Conservation (phyloP, 2,888 invertebrate species). For the Galerucella nymphaeae region DNA sequence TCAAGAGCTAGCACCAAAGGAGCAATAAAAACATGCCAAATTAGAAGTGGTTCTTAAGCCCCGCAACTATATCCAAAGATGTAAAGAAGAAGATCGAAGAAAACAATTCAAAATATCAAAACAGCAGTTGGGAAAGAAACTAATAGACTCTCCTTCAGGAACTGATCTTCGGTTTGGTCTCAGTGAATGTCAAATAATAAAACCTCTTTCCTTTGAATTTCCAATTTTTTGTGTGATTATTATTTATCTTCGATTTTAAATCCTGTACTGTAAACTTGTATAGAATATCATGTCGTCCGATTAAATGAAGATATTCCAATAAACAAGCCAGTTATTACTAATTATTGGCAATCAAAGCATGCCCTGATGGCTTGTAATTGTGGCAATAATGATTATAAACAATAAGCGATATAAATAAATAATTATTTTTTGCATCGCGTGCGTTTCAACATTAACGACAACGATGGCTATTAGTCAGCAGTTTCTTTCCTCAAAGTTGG, state of each 20-base stretch:
- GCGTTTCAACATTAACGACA: conserved; percentile 39
- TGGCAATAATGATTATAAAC: conserved; percentile 50
- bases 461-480: conserved; percentile 24
- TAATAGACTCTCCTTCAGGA: too few relatives aligned
- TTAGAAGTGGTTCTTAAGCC: too few relatives aligned
- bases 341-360: conserved; percentile 47
- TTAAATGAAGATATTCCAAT: conserved; percentile 47
- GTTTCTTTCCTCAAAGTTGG: conserved; percentile 46
- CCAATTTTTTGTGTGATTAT: background rate
- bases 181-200: too few relatives aligned
- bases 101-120: too few relatives aligned
- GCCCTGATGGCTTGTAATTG: conserved; percentile 48
- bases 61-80: too few relatives aligned
- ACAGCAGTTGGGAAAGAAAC: too few relatives aligned
- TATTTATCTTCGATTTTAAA: background rate
- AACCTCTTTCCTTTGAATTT: background rate
- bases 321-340: conserved; percentile 45
- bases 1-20: too few relatives aligned
- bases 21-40: too few relatives aligned
- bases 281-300: conserved; percentile 29
- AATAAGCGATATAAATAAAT: conserved; percentile 50
- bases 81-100: too few relatives aligned
- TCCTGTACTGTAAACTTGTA: conserved; percentile 10
- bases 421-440: conserved; percentile 41
- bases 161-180: too few relatives aligned